phyloP scores from a whole-genome alignment of 2,113 vertebrate genomes.

The Actenoides lindsayi region DNA sequence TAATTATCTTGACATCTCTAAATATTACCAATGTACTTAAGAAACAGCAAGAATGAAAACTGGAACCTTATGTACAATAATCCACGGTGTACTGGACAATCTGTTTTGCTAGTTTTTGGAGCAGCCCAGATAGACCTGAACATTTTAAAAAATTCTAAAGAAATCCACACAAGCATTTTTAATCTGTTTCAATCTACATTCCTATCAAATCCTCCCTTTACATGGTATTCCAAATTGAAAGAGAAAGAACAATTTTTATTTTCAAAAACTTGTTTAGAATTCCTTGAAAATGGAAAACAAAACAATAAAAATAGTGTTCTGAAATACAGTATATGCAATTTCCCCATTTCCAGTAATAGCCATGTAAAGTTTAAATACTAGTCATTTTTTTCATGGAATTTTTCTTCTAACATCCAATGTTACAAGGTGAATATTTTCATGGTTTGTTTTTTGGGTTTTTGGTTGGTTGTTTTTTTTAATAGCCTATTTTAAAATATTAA shows the following conservation, averaged over 20 bases:
- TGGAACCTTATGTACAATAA: background rate
- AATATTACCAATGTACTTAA: background rate
- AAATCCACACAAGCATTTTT: background rate
- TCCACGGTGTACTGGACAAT: background rate
- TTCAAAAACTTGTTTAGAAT: background rate
- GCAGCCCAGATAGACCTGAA: background rate
- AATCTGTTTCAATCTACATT: background rate
- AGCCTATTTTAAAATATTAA: background rate
- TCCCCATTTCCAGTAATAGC: background rate
- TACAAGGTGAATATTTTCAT: background rate
- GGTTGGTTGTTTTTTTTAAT: too few relatives aligned
- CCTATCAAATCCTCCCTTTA: background rate
- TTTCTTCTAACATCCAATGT: background rate
- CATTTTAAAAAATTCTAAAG: background rate
- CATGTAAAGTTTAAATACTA: background rate
- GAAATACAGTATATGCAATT: background rate
- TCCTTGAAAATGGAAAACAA: background rate
- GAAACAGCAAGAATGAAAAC: background rate
- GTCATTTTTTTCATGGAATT: background rate
- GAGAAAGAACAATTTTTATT: background rate
- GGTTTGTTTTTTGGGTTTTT: background rate
- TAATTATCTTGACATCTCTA: background rate
- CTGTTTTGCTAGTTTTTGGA: background rate
- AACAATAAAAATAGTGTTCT: background rate
- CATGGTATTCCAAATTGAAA: background rate